Evolutionary conservation across 2,888 invertebrate species (phyloP).

Genomic region (Protodeltote pygarga): DNA sequence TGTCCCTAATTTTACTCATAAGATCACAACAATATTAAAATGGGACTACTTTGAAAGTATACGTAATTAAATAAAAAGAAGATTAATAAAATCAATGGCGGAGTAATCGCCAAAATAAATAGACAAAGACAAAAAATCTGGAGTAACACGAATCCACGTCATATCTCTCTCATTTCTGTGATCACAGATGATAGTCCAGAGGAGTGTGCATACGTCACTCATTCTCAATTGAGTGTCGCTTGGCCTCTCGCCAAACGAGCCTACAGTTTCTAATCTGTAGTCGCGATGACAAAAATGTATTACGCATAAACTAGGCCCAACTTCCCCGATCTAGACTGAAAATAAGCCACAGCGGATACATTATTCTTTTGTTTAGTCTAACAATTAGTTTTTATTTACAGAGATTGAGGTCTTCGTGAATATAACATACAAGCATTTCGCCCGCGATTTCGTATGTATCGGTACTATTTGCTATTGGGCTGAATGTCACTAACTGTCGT

Average conservation of each 20-base stretch:
- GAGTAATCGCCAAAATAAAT: neutral
- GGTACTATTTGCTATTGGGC: too few species aligned
- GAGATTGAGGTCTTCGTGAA: too few species aligned
- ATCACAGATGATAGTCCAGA: slow-evolving; percentile 31
- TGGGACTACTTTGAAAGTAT: too few species aligned
- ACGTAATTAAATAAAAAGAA: too few species aligned
- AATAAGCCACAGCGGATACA: slow-evolving; percentile 8
- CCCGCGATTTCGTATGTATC: too few species aligned
- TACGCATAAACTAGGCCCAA: slow-evolving; percentile 14
- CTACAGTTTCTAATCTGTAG: slow-evolving; percentile 38
- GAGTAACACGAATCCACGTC: neutral
- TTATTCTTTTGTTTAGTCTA: neutral
- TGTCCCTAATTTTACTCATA: too few species aligned
- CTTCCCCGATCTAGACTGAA: slow-evolving; percentile 1
- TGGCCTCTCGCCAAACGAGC: slow-evolving; percentile 47
- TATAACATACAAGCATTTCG: too few species aligned
- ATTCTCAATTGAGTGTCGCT: slow-evolving; percentile 42
- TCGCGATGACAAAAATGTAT: slow-evolving; percentile 36
- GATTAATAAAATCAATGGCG: neutral
- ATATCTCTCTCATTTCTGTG: slow-evolving; percentile 15
- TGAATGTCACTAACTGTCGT: too few species aligned
- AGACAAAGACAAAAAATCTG: neutral
- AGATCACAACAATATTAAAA: too few species aligned
- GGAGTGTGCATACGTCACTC: slow-evolving; percentile 39
- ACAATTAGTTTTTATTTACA: too few species aligned